These are phyloP conservation scores for Blastobasis lacticolella DNA, from an alignment of 2,888 invertebrate species.

Conservation along the genomic window DNA sequence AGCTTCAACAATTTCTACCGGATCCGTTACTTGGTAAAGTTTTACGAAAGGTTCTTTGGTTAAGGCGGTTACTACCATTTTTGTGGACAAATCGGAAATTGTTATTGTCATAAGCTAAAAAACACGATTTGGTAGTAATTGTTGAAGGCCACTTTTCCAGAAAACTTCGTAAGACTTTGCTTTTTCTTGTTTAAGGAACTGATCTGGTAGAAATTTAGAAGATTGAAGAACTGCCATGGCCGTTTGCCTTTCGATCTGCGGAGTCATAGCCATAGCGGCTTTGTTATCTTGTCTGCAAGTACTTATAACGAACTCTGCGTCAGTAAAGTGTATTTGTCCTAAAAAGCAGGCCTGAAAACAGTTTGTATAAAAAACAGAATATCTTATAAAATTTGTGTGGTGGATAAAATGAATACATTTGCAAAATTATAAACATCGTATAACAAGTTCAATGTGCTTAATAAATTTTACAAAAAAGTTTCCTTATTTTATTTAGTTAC, in stretches of 20 bases:
- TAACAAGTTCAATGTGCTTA: no score
- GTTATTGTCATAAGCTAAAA: not conserved
- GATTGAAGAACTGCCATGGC: conserved; percentile 16
- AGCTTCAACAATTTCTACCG: conserved; percentile 55
- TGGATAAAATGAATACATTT: no score
- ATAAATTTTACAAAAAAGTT: no score
- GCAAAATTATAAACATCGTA: no score
- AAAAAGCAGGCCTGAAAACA: no score
- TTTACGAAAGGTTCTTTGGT: conserved; percentile 27
- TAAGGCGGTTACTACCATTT: conserved; percentile 24
- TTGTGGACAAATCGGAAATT: not conserved
- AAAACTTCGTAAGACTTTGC: conserved; percentile 44
- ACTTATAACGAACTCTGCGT: no score
- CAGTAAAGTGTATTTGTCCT: no score
- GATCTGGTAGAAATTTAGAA: conserved; percentile 21
- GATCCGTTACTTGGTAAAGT: conserved; percentile 29
- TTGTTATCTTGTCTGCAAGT: conserved; percentile 31
- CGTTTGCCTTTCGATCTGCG: conserved; percentile 39
- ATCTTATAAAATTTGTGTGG: no score
- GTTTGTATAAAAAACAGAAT: no score
- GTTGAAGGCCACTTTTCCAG: conserved; percentile 35
- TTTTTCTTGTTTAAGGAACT: conserved; percentile 36
- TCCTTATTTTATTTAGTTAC: no score
- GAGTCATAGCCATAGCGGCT: conserved; percentile 29
- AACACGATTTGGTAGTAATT: conserved; percentile 36